Conservation (phyloP, 2,888 invertebrate genomes). For the Meandrusa payeni region DNA sequence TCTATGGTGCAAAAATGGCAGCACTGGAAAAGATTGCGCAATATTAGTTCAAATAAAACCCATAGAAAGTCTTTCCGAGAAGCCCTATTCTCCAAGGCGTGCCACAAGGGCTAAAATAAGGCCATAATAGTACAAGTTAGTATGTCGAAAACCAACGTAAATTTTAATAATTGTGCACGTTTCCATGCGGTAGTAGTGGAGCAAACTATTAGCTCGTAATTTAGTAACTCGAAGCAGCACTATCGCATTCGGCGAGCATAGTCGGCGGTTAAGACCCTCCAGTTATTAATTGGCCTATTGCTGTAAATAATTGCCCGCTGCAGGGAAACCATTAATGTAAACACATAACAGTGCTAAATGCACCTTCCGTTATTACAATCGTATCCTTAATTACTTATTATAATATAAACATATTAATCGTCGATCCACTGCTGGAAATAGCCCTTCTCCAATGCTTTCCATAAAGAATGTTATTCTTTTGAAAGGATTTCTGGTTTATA, state of each 20-base stretch:
- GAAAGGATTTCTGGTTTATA: too few relatives aligned
- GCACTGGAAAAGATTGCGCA: too few relatives aligned
- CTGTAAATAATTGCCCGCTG: conserved; percentile 49
- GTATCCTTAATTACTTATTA: conserved; percentile 20
- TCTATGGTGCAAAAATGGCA: too few relatives aligned
- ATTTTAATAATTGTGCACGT: conserved; percentile 8
- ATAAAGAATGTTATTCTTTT: too few relatives aligned
- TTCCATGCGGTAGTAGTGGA: conserved; percentile 1
- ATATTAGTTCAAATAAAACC: too few relatives aligned
- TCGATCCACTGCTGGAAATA: too few relatives aligned
- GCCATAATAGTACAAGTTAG: too few relatives aligned
- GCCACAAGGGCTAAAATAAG: too few relatives aligned
- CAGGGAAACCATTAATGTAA: conserved; percentile 38
- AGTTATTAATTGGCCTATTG: conserved; percentile 52
- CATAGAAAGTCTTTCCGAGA: too few relatives aligned
- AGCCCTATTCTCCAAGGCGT: too few relatives aligned
- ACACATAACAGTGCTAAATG: conserved; percentile 34
- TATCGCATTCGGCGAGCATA: conserved; percentile 36
- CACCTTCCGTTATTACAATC: conserved; percentile 27
- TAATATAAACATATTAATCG: conserved; percentile 33
- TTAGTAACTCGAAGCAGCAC: conserved; percentile 34
- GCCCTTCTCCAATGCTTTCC: too few relatives aligned
- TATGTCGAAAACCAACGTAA: neutral
- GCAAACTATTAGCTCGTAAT: conserved; percentile 26
- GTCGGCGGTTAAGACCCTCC: conserved; percentile 30